These are phyloP conservation scores for Craniophora ligustri DNA, from an alignment of 2,888 invertebrate genomes.

Conservation along the genomic window DNA sequence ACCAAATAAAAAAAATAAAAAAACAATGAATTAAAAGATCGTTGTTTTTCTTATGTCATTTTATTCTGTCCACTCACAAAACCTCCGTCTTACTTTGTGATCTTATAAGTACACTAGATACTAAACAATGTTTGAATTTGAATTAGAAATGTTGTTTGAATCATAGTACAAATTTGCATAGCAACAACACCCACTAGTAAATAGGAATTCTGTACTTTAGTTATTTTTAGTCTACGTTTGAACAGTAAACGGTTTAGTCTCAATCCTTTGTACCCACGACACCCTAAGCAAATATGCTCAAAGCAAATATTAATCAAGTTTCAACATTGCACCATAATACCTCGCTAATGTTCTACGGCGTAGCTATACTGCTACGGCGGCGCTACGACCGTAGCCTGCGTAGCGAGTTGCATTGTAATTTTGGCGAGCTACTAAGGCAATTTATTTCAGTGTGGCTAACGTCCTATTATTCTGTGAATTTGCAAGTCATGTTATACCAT, in stretches of 20 bases:
- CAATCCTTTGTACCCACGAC: slow-evolving; percentile 21
- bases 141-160: too few species aligned
- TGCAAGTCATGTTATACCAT: slow-evolving; percentile 24
- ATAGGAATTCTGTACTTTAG: too few species aligned
- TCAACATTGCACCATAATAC: slow-evolving; percentile 30
- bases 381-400: slow-evolving; percentile 31
- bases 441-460: slow-evolving; percentile 14
- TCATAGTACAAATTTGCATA: too few species aligned
- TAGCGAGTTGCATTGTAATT: slow-evolving; percentile 8
- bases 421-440: neutral
- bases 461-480: slow-evolving; percentile 26
- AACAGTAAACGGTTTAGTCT: slow-evolving; percentile 16
- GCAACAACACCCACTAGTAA: too few species aligned
- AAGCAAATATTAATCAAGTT: slow-evolving; percentile 37
- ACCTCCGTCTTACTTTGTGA: too few species aligned
- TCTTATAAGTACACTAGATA: too few species aligned
- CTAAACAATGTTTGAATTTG: too few species aligned
- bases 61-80: too few species aligned
- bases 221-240: slow-evolving; percentile 30
- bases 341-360: slow-evolving; percentile 29
- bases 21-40: too few species aligned
- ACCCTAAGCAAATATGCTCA: slow-evolving; percentile 27
- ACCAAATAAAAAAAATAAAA: too few species aligned
- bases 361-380: slow-evolving; percentile 25
- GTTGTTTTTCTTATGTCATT: too few species aligned